Conservation (phyloP, 1,140 invertebrate genomes). For the Drosophila kurseongensis region DNA sequence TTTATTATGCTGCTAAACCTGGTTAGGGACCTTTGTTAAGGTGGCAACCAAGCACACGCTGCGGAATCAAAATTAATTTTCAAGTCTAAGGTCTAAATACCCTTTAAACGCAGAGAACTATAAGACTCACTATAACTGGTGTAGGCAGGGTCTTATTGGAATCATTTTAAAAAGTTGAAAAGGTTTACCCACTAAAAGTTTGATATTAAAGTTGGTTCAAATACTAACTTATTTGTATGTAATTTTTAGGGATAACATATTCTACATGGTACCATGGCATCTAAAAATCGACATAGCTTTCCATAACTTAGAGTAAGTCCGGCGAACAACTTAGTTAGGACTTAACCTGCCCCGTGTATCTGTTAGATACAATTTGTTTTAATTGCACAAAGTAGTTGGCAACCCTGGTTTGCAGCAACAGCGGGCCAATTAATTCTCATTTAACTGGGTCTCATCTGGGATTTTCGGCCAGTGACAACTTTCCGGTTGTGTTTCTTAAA, state of each 20-base stretch:
- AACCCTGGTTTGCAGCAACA: constrained; percentile 55
- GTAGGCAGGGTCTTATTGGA: no score
- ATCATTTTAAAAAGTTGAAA: not conserved
- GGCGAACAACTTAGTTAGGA: constrained; percentile 8
- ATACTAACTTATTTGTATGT: no score
- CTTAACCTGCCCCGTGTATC: constrained; percentile 54
- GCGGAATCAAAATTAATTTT: not conserved
- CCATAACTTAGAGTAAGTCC: no score
- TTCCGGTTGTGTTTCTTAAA: constrained; percentile 35
- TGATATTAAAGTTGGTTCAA: not conserved
- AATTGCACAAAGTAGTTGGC: constrained; percentile 81
- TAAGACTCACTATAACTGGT: no score
- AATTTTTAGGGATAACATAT: no score
- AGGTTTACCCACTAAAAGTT: no score
- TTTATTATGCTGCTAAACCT: constrained; percentile 54
- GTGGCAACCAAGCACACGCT: constrained; percentile 3
- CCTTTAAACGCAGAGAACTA: not conserved
- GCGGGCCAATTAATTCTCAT: constrained; percentile 77
- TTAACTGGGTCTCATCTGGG: constrained; percentile 64
- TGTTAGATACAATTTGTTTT: constrained; percentile 81
- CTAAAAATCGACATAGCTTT: no score
- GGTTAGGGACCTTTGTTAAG: constrained; percentile 30
- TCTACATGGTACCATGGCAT: no score
- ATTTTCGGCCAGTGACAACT: constrained; percentile 50
- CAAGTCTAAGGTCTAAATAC: not conserved